phyloP scores from a whole-genome alignment of 2,888 invertebrate species.

The Hylaea fasciaria region DNA sequence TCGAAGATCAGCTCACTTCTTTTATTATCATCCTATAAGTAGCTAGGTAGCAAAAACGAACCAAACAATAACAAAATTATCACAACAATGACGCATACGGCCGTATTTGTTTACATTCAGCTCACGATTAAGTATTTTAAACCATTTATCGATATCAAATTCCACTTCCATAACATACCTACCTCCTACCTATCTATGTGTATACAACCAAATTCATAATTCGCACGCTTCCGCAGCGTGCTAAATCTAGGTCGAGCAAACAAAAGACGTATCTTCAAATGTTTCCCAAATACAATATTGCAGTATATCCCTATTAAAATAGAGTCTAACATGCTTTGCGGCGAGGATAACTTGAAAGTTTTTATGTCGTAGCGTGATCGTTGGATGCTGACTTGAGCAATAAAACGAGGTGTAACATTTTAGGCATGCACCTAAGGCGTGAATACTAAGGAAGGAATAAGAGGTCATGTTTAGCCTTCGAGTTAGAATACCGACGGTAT shows the following conservation, averaged over 20 bases:
- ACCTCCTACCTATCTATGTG: not conserved
- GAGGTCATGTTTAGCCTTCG: too few species aligned
- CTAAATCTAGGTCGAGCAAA: slow-evolving; percentile 4
- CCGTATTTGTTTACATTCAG: slow-evolving; percentile 37
- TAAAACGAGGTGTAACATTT: slow-evolving; percentile 10
- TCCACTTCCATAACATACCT: not conserved
- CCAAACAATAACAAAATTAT: slow-evolving; percentile 37
- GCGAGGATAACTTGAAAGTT: slow-evolving; percentile 14
- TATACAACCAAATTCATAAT: slow-evolving; percentile 7
- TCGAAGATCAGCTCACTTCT: too few species aligned
- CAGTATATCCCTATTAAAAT: not conserved
- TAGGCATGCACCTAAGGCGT: slow-evolving; percentile 14
- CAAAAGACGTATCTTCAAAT: slow-evolving; percentile 4
- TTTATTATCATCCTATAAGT: not conserved
- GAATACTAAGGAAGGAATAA: too few species aligned
- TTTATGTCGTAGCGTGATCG: slow-evolving; percentile 1
- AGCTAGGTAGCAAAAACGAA: slow-evolving; percentile 17
- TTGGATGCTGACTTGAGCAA: slow-evolving; percentile 1
- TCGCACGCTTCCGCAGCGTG: slow-evolving; percentile 32
- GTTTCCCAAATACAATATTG: not conserved
- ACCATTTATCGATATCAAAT: slow-evolving; percentile 8
- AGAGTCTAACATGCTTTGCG: slow-evolving; percentile 9
- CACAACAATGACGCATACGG: slow-evolving; percentile 46
- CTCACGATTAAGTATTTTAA: slow-evolving; percentile 9
- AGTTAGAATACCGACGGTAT: too few species aligned